phyloP scores from a whole-genome alignment of 1,140 invertebrate species.

The Hylaeus anthracinus region DNA sequence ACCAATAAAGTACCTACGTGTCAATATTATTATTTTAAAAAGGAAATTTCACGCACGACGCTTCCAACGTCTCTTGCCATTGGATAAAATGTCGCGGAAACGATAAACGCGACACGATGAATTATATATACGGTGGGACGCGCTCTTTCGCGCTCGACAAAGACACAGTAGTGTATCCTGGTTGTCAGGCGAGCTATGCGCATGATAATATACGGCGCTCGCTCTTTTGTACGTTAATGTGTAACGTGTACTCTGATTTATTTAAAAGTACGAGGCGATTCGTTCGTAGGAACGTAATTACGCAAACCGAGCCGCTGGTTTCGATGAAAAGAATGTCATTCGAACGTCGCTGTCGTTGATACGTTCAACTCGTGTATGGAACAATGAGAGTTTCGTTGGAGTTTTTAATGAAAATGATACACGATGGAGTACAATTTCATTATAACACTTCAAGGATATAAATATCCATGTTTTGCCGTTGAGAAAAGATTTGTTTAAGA shows the following conservation, averaged over 20 bases:
- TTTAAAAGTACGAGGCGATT: constrained; percentile 21
- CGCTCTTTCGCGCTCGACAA: constrained; percentile 35
- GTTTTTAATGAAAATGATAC: no score
- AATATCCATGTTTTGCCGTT: no score
- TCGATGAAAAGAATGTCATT: constrained; percentile 10
- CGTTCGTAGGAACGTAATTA: constrained; percentile 23
- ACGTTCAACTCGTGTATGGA: no score
- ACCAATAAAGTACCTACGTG: no score
- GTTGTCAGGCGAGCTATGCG: constrained; percentile 31
- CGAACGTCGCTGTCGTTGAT: background rate
- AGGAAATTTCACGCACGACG: background rate
- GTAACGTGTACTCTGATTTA: constrained; percentile 40
- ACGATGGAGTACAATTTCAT: no score
- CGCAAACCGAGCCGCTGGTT: constrained; percentile 13
- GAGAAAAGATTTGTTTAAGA: no score
- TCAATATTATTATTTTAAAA: no score
- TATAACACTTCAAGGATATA: no score
- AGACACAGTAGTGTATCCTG: constrained; percentile 41
- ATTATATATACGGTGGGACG: constrained; percentile 23
- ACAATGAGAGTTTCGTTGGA: no score
- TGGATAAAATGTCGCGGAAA: constrained; percentile 47
- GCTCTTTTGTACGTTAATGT: constrained; percentile 32
- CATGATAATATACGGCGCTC: constrained; percentile 29
- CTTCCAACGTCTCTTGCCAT: constrained; percentile 11
- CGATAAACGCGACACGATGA: constrained; percentile 41